These are phyloP conservation scores for Pemphredon lugubris DNA, from an alignment of 2,888 invertebrate genomes.

Conservation along the genomic window DNA sequence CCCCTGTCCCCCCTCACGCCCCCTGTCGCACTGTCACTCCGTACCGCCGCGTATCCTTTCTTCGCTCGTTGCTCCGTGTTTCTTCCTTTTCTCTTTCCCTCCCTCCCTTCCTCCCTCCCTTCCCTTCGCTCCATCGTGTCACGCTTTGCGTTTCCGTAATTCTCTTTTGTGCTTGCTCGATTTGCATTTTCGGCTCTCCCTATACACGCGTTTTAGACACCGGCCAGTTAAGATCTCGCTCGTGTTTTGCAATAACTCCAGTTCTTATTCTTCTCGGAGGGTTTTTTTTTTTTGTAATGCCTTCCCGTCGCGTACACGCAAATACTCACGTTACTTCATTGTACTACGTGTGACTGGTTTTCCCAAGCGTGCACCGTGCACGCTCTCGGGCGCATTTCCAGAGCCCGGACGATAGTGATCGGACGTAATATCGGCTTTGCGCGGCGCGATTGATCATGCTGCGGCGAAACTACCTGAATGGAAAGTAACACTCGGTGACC, in stretches of 20 bases:
- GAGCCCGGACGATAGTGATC: constrained; percentile 41
- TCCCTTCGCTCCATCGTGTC: constrained; percentile 8
- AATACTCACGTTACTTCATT: neutral
- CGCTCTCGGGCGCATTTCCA: constrained; percentile 36
- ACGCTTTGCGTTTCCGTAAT: constrained; percentile 27
- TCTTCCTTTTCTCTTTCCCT: neutral
- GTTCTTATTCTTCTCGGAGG: neutral
- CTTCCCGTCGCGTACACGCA: neutral
- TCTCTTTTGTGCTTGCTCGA: constrained; percentile 8
- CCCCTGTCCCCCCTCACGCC: too few species aligned
- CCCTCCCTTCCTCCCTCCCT: neutral
- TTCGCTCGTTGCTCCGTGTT: too few species aligned
- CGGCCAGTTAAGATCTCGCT: constrained; percentile 22
- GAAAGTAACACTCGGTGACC: constrained; percentile 54
- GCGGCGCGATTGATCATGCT: constrained; percentile 56
- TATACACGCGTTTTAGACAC: neutral
- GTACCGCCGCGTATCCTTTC: too few species aligned
- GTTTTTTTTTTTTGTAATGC: neutral
- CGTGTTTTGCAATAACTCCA: too few species aligned
- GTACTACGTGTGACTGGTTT: constrained; percentile 19
- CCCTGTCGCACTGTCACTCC: too few species aligned
- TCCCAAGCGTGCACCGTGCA: constrained; percentile 29
- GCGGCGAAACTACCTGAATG: constrained; percentile 57
- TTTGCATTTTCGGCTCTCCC: neutral
- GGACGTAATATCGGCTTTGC: constrained; percentile 40